Base-by-base conservation (phyloP, 2,888 invertebrate genomes). In the Ornithoptera alexandrae region DNA sequence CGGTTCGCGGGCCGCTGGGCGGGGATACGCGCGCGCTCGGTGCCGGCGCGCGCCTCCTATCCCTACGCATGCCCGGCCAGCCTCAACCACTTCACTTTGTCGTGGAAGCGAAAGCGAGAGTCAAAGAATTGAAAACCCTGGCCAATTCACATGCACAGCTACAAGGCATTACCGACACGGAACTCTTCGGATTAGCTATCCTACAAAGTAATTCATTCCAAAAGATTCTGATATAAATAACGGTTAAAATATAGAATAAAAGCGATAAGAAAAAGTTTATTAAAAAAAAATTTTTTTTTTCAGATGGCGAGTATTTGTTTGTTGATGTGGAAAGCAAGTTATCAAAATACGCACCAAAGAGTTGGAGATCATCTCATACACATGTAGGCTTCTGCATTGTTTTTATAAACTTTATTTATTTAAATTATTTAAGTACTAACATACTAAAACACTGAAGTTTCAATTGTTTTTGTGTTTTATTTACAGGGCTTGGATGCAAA, bases 251-350 rank as follows among this genome's bases (percentile, higher is more conserved):
- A 17, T 17, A 50, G 18, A 50, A 18, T 50, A 50, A 39, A 39
- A 22, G 22, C 39, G 10, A 2, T 50, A 5, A 22, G 18, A 50
- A 18, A 17, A 59, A 4, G n/a, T n/a, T 57, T 17, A 20, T 42
- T 36, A 53, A 61, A 53, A 53, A 46, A 58, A 50, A 22, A 46
- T 42, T 58, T 62, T 65, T 53, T 56, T 53, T 75, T 76, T 69
- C 76, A 98, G 98, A 98, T 94, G 97, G 97, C 93, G 98, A 98
- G 94, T 98, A 97, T 93, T 95, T 98, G 85, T 99, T 98, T 93
- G 96, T 98, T 90, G 97, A 98, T 89, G 95, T 96, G 86, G 98
- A 98, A 89, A 97, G 96, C 94, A 98, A 98, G 93, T 94, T 99
- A 83, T 97, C 97, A 85, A 98, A 98, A 93, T 97, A 98, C 93